phyloP scores from a whole-genome alignment of 2,797 vertebrate species.

The Peromyscus eremicus region DNA sequence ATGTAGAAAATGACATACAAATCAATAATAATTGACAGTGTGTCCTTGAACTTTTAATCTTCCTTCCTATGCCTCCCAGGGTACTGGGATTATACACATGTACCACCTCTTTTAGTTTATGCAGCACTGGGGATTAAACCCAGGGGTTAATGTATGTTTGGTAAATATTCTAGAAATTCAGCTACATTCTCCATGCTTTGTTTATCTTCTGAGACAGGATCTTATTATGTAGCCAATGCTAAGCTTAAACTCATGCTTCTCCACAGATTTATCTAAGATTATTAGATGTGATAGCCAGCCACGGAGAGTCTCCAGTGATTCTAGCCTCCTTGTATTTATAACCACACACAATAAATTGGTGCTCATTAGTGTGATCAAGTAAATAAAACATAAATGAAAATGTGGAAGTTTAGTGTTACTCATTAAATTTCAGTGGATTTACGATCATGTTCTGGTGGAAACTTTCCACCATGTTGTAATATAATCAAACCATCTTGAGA shows the following conservation, averaged over 20 bases:
- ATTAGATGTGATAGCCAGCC: not conserved
- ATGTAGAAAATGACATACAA: not conserved
- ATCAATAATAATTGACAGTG: not conserved
- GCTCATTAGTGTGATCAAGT: not conserved
- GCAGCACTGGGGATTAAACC: not conserved
- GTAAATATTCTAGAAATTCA: not conserved
- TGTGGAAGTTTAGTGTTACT: not conserved
- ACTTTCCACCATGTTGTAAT: rapidly evolving
- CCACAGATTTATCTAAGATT: not conserved
- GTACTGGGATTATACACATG: not conserved
- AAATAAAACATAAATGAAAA: not conserved
- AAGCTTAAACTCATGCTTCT: not conserved
- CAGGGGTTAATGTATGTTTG: not conserved
- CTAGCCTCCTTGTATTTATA: not conserved
- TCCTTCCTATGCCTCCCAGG: too few relatives aligned
- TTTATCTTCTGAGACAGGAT: not conserved
- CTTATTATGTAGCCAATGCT: not conserved
- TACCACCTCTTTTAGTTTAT: too few relatives aligned
- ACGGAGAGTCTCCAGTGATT: not conserved
- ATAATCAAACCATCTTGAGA: not conserved
- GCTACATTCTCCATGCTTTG: not conserved
- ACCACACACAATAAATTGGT: not conserved
- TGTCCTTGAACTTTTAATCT: not conserved
- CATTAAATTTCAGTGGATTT: not conserved
- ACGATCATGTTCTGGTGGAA: not conserved